These are phyloP conservation scores for Coranthus polyacanthus DNA, from an alignment of 2,797 vertebrate genomes.

Conservation along the genomic window DNA sequence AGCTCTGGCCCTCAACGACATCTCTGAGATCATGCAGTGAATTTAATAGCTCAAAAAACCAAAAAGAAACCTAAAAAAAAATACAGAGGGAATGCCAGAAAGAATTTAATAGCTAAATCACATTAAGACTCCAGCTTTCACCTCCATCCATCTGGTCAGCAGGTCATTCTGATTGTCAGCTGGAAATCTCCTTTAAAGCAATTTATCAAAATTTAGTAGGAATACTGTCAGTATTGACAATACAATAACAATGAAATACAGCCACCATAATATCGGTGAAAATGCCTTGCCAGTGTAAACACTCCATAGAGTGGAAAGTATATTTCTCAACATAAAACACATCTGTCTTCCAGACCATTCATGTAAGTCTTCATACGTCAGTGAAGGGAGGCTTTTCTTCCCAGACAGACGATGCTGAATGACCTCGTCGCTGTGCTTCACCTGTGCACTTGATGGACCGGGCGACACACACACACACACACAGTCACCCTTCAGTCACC, in stretches of 20 bases:
- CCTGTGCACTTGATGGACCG: constrained; percentile 60
- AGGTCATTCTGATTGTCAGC: constrained; percentile 30
- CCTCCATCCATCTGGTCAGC: constrained; percentile 38
- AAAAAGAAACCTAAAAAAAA: not conserved
- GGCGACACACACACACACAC: constrained; percentile 33
- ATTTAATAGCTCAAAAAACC: constrained; percentile 54
- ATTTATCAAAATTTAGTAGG: constrained; percentile 60
- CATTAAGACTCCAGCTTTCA: constrained; percentile 44
- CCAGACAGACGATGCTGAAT: constrained; percentile 45
- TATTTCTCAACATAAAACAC: constrained; percentile 65
- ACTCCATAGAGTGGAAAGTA: constrained; percentile 58
- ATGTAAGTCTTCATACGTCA: constrained; percentile 44
- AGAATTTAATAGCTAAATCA: constrained; percentile 48
- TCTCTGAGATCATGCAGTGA: constrained; percentile 47
- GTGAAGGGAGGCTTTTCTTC: constrained; percentile 52
- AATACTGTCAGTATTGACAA: constrained; percentile 55
- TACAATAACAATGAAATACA: constrained; percentile 71
- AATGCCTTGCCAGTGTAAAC: constrained; percentile 71
- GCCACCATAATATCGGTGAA: constrained; percentile 57
- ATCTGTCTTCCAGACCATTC: constrained; percentile 69
- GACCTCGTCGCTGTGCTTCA: constrained; percentile 62
- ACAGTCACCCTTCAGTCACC: constrained; percentile 59
- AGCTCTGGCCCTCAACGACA: constrained; percentile 9
- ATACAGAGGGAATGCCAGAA: not conserved
- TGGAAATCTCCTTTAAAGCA: constrained; percentile 52